Evolutionary conservation across 2,797 vertebrate species (phyloP).

Genomic region (Delichon dasypus): DNA sequence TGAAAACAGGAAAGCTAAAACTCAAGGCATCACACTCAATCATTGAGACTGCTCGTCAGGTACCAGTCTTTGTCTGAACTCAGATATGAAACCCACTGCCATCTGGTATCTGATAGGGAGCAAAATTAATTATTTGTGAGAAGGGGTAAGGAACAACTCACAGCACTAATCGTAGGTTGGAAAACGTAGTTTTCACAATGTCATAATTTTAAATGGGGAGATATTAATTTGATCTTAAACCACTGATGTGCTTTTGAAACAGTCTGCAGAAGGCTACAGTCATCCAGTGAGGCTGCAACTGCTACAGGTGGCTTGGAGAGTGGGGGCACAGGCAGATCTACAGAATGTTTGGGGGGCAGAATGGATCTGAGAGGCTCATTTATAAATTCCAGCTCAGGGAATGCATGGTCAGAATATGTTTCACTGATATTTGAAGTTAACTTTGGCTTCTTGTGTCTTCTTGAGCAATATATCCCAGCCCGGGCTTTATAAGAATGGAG

Average conservation of each 20-base stretch:
- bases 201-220: not conserved
- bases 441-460: not conserved
- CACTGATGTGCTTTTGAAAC: not conserved
- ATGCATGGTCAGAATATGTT: not conserved
- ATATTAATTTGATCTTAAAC: not conserved
- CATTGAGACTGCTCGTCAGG: not conserved
- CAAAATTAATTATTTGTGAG: not conserved
- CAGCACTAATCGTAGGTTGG: not conserved
- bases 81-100: not conserved
- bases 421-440: not conserved
- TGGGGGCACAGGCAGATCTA: not conserved
- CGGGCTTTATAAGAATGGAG: not conserved
- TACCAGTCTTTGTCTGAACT: not conserved
- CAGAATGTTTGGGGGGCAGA: not conserved
- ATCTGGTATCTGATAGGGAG: not conserved
- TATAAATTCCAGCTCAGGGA: constrained; percentile 4
- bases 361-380: not conserved
- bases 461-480: not conserved
- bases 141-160: not conserved
- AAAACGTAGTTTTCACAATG: not conserved
- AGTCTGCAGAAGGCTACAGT: not conserved
- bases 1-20: too few species aligned
- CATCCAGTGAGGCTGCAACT: not conserved
- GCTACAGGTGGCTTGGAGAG: not conserved
- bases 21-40: not conserved